phyloP scores from a whole-genome alignment of 2,797 vertebrate genomes.

The Phyllotis vaccarum region DNA sequence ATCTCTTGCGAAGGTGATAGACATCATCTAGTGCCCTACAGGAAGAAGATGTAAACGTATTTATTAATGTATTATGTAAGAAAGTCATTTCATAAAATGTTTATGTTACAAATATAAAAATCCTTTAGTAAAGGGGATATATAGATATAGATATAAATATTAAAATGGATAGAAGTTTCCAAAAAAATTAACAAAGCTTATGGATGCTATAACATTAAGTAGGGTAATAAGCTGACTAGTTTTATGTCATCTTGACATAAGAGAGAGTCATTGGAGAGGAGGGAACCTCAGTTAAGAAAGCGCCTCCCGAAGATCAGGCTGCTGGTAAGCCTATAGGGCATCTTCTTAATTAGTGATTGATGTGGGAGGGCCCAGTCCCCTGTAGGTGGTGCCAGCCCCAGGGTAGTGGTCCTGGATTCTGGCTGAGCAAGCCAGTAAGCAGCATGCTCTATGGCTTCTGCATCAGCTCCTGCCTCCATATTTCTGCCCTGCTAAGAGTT shows the following conservation, averaged over 20 bases:
- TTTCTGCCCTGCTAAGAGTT: background rate
- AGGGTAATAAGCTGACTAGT: background rate
- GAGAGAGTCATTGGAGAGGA: background rate
- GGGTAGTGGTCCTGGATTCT: background rate
- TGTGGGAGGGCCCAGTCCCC: background rate
- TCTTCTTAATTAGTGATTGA: background rate
- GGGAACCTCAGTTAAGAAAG: background rate
- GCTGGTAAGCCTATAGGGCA: background rate
- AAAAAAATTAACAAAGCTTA: background rate
- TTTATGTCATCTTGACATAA: background rate
- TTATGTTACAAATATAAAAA: background rate
- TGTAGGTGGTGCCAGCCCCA: background rate
- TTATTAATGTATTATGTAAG: background rate
- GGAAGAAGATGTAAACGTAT: background rate
- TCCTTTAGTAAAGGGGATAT: background rate
- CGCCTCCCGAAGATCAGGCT: background rate
- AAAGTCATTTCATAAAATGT: background rate
- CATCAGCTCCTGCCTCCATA: background rate
- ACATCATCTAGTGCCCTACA: background rate
- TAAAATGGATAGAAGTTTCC: background rate
- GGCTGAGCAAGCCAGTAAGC: background rate
- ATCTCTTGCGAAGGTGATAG: background rate
- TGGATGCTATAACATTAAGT: background rate
- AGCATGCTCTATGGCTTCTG: background rate
- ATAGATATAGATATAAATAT: background rate